A percentile compares a stretch with the other conserved stretches of the same genome.
Evolutionary conservation across 2,797 vertebrate species (phyloP).

Genomic region (Nyctibius grandis): DNA sequence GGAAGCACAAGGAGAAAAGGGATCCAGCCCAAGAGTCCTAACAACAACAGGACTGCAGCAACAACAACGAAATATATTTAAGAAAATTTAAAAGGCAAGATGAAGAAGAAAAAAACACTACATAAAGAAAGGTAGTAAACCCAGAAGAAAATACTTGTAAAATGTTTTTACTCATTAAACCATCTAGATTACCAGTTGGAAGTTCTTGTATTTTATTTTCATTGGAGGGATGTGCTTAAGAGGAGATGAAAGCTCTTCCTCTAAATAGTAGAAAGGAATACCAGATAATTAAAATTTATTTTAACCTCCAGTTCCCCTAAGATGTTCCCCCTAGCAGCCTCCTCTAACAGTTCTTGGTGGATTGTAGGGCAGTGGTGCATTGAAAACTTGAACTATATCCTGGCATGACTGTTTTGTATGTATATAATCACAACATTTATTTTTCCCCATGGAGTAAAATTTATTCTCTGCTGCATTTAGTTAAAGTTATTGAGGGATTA

Average conservation of each 20-base stretch:
- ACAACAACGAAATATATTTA: background rate
- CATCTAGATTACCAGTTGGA: background rate
- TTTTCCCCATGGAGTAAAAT: background rate
- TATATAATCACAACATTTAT: background rate
- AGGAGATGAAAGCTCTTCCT: background rate
- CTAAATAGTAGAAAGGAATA: background rate
- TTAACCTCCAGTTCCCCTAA: background rate
- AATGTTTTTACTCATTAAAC: background rate
- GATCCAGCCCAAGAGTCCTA: background rate
- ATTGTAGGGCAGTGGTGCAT: background rate
- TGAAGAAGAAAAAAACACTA: background rate
- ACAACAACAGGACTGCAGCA: too few relatives aligned
- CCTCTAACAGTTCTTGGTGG: background rate
- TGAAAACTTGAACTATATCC: background rate
- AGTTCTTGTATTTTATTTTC: background rate
- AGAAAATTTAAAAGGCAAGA: background rate
- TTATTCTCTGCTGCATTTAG: background rate
- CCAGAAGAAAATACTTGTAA: background rate
- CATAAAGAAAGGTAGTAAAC: background rate
- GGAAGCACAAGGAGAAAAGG: background rate
- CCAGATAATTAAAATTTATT: background rate
- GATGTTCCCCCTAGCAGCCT: background rate
- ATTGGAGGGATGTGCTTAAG: background rate
- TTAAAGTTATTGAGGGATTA: background rate
- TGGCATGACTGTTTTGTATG: background rate